These are phyloP conservation scores for Phaonia tiefii DNA, from an alignment of 2,888 invertebrate genomes.

Conservation along the genomic window DNA sequence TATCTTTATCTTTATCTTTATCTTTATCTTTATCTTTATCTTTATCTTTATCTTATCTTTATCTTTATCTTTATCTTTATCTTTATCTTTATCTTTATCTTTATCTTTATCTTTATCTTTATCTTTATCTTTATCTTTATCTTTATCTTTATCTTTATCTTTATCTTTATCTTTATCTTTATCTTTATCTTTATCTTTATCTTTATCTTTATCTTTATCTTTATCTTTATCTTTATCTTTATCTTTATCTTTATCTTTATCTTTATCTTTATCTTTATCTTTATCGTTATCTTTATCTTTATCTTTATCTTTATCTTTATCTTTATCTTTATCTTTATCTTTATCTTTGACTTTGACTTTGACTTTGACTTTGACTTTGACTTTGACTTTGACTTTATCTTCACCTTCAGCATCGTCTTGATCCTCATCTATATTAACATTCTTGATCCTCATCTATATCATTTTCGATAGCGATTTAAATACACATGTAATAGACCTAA, in stretches of 20 bases:
- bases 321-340: too few species aligned
- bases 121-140: neutral
- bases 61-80: constrained; percentile 1
- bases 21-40: constrained; percentile 1
- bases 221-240: neutral
- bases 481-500: too few species aligned
- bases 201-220: neutral
- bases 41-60: neutral
- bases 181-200: neutral
- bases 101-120: neutral
- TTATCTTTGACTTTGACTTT: too few species aligned
- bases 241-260: neutral
- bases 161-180: neutral
- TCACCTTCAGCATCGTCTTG: too few species aligned
- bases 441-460: too few species aligned
- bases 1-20: constrained; percentile 1
- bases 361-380: too few species aligned
- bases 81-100: neutral
- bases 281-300: too few species aligned
- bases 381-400: too few species aligned
- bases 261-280: neutral
- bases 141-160: neutral
- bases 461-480: too few species aligned
- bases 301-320: neutral
- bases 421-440: too few species aligned